Evolutionary conservation across 2,797 vertebrate species (phyloP), one percentile per base, ranked within the genome.

Genomic region (Antrozous pallidus): DNA sequence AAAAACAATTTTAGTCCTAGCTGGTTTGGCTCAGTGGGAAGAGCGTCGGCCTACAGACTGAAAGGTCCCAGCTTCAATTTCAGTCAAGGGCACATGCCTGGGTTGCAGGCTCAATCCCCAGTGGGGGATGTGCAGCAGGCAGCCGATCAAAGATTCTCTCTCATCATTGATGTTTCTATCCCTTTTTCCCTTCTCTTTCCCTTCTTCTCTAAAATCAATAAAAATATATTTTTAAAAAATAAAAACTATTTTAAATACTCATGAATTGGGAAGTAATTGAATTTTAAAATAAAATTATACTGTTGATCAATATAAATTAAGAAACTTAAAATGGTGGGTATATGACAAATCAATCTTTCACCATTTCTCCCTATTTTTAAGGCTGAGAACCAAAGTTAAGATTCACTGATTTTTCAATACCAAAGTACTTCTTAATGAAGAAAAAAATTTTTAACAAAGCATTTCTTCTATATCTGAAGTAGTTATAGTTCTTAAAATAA

Each of bases 391-490:
- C 87, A 91, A 2, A 75, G 73, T n/a, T 70, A 58, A 75, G 26
- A 45, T 71, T 91, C 90, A 65, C 20, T 18, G 16, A 49, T 49
- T 91, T 92, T 95, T 74, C 74, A 82, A 89, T 73, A 89, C 26
- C n/a, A 56, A 82, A 89, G 77, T 85, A 74, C n/a, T 93, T 93
- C n/a, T 74, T 49, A 86, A 73, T 24, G 49, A 54, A 69, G 18
- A 91, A 91, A 81, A 82, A 7, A 10, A 16, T 70, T 47, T 42
- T 22, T 56, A 71, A 94, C 67, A 83, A 58, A 45, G 5, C 31
- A 93, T 49, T 93, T 94, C 58, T 61, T 14, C 42, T 58, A 77
- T 8, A 89, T n/a, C 47, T 94, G 5, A 84, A 77, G 28, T 65
- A 75, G 49, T 91, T 45, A 54, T 2, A 88, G 33, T 36, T 91